Base-by-base conservation (phyloP, 2,888 invertebrate species). In the Andrena trimmerana region DNA sequence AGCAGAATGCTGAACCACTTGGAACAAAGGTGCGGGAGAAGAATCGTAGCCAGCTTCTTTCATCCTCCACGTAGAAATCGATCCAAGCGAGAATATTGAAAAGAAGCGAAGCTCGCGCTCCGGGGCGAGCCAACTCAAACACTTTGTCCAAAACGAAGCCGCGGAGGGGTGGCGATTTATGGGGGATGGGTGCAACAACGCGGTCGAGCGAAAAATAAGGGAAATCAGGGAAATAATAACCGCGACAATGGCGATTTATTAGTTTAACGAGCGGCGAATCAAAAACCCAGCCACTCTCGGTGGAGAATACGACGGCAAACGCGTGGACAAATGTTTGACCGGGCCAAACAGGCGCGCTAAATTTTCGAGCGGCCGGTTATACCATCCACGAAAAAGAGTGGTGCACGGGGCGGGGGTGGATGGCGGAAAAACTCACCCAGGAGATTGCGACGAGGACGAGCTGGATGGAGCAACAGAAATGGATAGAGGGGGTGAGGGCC, bases 251-350 rank as follows among this genome's bases (percentile, higher is more conserved):
- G 60, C 78, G 87, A 90, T 90, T 90, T 90, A 90, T 90, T 88
- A 90, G 81, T 89, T 89, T 87, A 90, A 85, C 90, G 81, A 83
- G 76, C 79, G 80, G 52, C 78, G 78, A 85, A 81, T 68, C 87
- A 84, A 90, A 90, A 89, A 87, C 66, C 86, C 83, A 74, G 75
- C 68, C 86, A 78, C 85, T 84, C 77, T 74, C 70, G 83, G 50
- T 79, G 66, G 83, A 78, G 78, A 79, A 65, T 67, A 73, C 82
- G 80, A 63, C 70, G 84, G 66, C 74, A 79, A 89, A 82, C 80
- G 82, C 74, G 80, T 57, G 87, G 86, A 84, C 90, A 87, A 90
- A 90, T 90, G 90, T 90, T 90, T 90, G 88, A 78, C 65, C 85
- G 81, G 73, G 73, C 83, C 88, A 90, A 90, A 90, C 88, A 90